Evolutionary conservation across 2,113 vertebrate genomes (phyloP), one percentile per base, ranked within the genome.

Genomic region (Podiceps cristatus): DNA sequence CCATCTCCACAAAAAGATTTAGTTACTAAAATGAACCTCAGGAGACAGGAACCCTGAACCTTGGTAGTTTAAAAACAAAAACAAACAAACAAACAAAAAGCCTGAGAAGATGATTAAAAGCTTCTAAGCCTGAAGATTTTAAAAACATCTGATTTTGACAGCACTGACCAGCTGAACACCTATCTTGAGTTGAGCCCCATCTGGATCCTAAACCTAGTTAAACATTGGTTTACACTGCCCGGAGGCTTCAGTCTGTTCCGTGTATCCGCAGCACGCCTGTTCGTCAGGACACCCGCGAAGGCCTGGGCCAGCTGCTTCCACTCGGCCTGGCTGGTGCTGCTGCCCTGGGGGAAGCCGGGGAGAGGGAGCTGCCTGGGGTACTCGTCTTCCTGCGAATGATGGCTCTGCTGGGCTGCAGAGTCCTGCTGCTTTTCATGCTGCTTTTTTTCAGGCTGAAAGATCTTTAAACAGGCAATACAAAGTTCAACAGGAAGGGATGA

Each of bases 211-310:
- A 87, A 82, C 50, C 53, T 78, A 80, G 66, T 64, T 4, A 47
- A 80, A 45, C 49, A 74, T 67, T 80, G 45, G 16, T 20, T 59
- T 85, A 75, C 77, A 53, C 33, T 82, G 88, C 96, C 95, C 7
- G 2, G 69, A 86, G 92, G 92, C 33, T 53, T 95, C 92, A 69
- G 33, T 93, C 92, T 96, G 96, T 82, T 93, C 53, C 31, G 50
- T 52, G n/a, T 58, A 9, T 78, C 85, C n/a, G 73, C 18, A 78
- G 28, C 56, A 11, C 3, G 49, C 18, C 68, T 45, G 37, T 55
- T 87, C 5, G 1, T 67, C 24, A 49, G 69, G 71, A 58, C 40
- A 68, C 62, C 2, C 0, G 0, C 27, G 18, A 82, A 87, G 35
- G 35, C 49, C 3, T 24, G 35, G 62, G 33, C 94, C 68, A 68